These are phyloP conservation scores for Apoda limacodes DNA, from an alignment of 2,888 invertebrate species.

Conservation along the genomic window DNA sequence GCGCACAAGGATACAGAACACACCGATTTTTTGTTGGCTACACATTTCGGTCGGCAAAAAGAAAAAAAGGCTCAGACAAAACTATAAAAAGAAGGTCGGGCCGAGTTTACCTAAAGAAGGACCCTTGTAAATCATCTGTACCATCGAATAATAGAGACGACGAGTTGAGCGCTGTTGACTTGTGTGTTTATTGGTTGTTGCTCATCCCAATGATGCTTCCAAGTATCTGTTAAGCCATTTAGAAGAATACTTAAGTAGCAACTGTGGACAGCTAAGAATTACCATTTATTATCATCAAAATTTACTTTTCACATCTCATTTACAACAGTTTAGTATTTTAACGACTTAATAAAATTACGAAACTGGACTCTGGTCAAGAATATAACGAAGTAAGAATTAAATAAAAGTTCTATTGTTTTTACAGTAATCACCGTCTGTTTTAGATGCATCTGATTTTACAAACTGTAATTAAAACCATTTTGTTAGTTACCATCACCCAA, in stretches of 20 bases:
- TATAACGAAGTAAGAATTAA: too few species aligned
- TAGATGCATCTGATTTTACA: too few species aligned
- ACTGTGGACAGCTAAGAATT: constrained; percentile 26
- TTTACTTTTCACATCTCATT: too few species aligned
- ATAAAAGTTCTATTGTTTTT: too few species aligned
- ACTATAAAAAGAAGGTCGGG: constrained; percentile 65
- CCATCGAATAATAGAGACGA: constrained; percentile 54
- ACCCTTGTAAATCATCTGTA: constrained; percentile 68
- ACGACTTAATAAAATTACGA: too few species aligned
- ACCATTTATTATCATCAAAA: constrained; percentile 11
- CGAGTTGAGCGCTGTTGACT: constrained; percentile 61
- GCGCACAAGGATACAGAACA: constrained; percentile 63
- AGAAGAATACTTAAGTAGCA: constrained; percentile 41
- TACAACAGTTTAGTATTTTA: constrained; percentile 14
- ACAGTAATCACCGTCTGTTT: too few species aligned
- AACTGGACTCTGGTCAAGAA: too few species aligned
- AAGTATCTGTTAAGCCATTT: constrained; percentile 59
- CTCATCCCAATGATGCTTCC: constrained; percentile 30
- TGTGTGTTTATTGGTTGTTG: constrained; percentile 61
- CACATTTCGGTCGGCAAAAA: constrained; percentile 59
- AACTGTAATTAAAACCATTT: too few species aligned
- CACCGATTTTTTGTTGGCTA: constrained; percentile 53
- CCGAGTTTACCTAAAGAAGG: constrained; percentile 68
- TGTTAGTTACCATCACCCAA: too few species aligned
- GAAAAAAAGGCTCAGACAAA: constrained; percentile 60